Base-by-base conservation (phyloP, 2,888 invertebrate genomes). In the Nemotelus pantherinus region DNA sequence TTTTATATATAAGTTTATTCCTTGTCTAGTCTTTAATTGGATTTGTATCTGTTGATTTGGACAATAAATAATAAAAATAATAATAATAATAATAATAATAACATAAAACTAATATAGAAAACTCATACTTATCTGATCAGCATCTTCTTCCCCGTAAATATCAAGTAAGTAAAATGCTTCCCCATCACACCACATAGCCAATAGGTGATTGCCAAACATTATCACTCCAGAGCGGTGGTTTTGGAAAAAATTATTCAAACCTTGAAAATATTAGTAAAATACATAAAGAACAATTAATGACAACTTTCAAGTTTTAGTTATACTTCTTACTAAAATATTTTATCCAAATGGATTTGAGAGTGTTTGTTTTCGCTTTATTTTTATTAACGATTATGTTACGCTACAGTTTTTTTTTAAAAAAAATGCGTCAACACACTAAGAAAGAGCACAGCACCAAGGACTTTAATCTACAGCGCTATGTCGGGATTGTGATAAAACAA, bases 101-200 rank as follows among this genome's bases (percentile, higher is more conserved):
- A 76, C 9, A 57, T 57, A 57, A 7, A 25, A 53, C 7, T 53
- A 53, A 6, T 9, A 53, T 53, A 10, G 10, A 10, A 57, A 57
- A 39, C 53, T 9, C 3, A 63, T 43, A 80, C 82, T 83, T 83
- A 87, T 86, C 25, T 25, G 25, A 25, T 25, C 25, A 25, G 25
- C 25, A 25, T 63, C 43, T 43, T 41, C 25, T 10, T 39, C 39
- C 43, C 10, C 39, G 55, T 53, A 67, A 67, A 67, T 25, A 81
- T 92, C 91, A 71, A 90, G 91, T 82, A 90, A 87, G 80, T 89
- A 90, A 78, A 85, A 88, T 67, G 87, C 87, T 2, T 87, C 83
- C 0, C 88, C 88, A 0, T 88, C 85, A 76, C 85, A 88, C 91
- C 91, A 92, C 2, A 92, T 85, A 0, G 89, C 10, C 3, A 74